Evolutionary conservation across 2,797 vertebrate genomes (phyloP).

Genomic region (Chiloscyllium punctatum): DNA sequence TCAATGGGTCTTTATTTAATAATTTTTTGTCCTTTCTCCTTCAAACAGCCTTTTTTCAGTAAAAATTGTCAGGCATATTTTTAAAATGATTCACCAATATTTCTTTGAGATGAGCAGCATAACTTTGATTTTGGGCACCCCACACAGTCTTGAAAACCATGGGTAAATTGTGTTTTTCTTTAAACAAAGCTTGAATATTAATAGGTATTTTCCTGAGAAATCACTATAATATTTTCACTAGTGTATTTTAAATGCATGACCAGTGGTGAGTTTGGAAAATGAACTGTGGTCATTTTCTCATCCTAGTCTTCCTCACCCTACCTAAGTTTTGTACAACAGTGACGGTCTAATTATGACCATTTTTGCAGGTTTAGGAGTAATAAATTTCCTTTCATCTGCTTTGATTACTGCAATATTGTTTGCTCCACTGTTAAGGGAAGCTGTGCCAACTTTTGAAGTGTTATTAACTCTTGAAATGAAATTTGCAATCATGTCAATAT

Average conservation of each 20-base stretch:
- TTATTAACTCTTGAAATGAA: neutral
- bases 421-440: neutral
- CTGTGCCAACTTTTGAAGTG: neutral
- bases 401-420: neutral
- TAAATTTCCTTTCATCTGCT: neutral
- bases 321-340: neutral
- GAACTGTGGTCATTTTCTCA: neutral
- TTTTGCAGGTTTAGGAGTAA: neutral
- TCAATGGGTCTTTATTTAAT: neutral
- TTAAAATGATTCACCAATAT: neutral
- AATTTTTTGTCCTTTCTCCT: neutral
- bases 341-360: neutral
- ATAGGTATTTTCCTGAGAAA: neutral
- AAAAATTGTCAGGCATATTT: neutral
- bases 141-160: neutral
- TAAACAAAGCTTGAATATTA: too few relatives aligned
- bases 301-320: neutral
- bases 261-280: neutral
- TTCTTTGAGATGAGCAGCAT: neutral
- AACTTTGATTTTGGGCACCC: neutral
- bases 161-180: too few relatives aligned
- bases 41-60: neutral
- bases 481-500: neutral
- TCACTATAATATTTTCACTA: neutral
- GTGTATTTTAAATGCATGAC: neutral